Conservation (phyloP, 2,797 vertebrate species). For the Phataginus tetradactyla region DNA sequence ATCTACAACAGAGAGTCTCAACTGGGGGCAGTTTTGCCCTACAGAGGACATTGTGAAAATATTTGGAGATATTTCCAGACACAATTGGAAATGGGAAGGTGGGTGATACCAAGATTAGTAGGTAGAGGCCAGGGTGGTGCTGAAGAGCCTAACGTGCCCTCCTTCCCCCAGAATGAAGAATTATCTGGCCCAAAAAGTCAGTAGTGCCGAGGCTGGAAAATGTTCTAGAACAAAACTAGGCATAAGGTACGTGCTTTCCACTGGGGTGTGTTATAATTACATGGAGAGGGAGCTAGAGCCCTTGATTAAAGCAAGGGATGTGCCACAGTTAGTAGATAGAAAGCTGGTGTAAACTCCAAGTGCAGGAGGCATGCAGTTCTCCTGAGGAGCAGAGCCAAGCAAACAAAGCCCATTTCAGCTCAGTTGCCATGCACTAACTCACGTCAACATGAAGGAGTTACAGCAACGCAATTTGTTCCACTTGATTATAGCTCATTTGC, state of each 20-base stretch:
- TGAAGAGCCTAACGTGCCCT: background rate
- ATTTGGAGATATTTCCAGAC: background rate
- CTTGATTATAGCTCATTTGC: conserved; percentile 69
- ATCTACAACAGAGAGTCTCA: background rate
- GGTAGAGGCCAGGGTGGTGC: background rate
- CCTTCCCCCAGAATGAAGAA: background rate
- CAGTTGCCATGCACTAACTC: background rate
- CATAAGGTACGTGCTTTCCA: background rate
- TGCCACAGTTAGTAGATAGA: rapidly evolving
- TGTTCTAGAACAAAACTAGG: background rate
- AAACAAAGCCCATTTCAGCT: background rate
- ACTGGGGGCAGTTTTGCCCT: rapidly evolving
- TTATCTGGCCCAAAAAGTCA: background rate
- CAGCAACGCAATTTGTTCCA: conserved; percentile 58
- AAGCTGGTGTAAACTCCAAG: rapidly evolving
- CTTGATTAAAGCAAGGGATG: background rate
- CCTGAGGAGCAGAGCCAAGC: background rate
- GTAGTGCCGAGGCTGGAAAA: background rate
- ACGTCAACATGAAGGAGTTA: background rate
- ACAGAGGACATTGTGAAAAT: background rate
- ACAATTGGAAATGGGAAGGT: background rate
- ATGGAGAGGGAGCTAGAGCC: background rate
- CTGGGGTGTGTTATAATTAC: rapidly evolving
- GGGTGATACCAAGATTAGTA: background rate
- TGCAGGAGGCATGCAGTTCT: rapidly evolving